Percentiles rank a stretch among this genome's conserved stretches.
Evolutionary conservation across 2,797 vertebrate genomes (phyloP).

Genomic region (Crocidura indochinensis): DNA sequence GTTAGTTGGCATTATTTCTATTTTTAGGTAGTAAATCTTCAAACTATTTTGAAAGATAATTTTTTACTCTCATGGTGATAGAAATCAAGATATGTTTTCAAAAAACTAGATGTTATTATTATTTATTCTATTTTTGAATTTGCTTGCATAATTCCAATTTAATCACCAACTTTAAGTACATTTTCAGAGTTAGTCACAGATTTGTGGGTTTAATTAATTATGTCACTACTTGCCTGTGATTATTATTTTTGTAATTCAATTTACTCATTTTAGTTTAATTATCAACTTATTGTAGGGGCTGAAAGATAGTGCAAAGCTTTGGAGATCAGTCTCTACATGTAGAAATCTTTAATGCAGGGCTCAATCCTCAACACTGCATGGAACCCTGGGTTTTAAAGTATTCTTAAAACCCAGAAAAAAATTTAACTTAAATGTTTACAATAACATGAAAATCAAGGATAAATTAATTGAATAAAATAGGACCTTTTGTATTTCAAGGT

Average conservation of each 20-base stretch:
- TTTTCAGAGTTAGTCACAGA: conserved; percentile 62
- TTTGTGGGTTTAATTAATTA: conserved; percentile 65
- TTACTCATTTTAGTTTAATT: neutral
- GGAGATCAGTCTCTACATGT: no score
- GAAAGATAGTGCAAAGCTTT: no score
- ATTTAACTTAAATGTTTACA: conserved; percentile 51
- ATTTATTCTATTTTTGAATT: conserved; percentile 51
- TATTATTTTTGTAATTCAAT: conserved; percentile 34
- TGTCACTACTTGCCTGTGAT: neutral
- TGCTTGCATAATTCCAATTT: neutral
- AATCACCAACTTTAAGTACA: neutral
- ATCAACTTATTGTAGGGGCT: no score
- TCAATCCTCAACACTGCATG: no score
- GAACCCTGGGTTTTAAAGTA: no score
- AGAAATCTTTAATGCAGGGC: no score
- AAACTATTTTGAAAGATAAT: neutral
- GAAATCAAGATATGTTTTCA: conserved; percentile 34
- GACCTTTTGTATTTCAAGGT: neutral
- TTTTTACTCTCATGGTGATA: conserved; percentile 6
- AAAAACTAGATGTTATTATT: neutral
- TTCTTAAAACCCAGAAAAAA: no score
- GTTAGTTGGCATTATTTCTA: conserved; percentile 49
- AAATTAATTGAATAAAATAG: conserved; percentile 62
- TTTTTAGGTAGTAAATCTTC: no score
- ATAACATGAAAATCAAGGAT: conserved; percentile 32